A percentile compares a stretch with the other conserved stretches of the same genome.
Evolutionary conservation across 2,113 vertebrate species (phyloP).

Genomic region (Benitochromis conjunctus): DNA sequence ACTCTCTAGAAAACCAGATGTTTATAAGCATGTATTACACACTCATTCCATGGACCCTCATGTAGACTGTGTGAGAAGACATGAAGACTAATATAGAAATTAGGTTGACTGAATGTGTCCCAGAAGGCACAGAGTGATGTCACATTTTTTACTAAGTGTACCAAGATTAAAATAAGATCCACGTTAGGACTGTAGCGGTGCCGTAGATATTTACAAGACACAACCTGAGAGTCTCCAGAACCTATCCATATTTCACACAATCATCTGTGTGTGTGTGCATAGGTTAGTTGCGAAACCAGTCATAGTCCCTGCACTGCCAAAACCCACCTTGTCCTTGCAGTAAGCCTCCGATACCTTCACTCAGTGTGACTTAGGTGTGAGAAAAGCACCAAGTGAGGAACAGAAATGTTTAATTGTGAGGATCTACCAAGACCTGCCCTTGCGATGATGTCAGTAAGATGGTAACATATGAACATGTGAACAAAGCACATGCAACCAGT

Average conservation of each 20-base stretch:
- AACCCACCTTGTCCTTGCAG: constrained; percentile 1
- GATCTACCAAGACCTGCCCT: background rate
- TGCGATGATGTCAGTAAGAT: background rate
- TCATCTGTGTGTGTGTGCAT: constrained; percentile 28
- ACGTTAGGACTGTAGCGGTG: background rate
- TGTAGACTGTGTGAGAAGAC: constrained; percentile 51
- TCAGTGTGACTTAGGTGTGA: background rate
- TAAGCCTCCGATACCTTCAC: constrained; percentile 14
- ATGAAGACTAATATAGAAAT: constrained; percentile 69
- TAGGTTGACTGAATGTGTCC: constrained; percentile 65
- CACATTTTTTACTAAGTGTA: constrained; percentile 51
- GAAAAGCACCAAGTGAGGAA: background rate
- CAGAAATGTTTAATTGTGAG: background rate
- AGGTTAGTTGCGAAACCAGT: constrained; percentile 28
- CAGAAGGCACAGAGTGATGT: constrained; percentile 43
- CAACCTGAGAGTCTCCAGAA: background rate
- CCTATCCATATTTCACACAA: background rate
- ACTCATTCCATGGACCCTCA: constrained; percentile 35
- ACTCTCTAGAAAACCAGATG: background rate
- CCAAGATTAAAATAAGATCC: constrained; percentile 22
- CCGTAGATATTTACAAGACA: background rate
- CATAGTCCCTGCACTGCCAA: constrained; percentile 15
- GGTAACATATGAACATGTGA: background rate
- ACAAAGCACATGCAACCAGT: background rate
- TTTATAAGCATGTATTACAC: background rate